Base-by-base conservation (phyloP, 2,888 invertebrate species). In the Caenorhabditis sulstoni region DNA sequence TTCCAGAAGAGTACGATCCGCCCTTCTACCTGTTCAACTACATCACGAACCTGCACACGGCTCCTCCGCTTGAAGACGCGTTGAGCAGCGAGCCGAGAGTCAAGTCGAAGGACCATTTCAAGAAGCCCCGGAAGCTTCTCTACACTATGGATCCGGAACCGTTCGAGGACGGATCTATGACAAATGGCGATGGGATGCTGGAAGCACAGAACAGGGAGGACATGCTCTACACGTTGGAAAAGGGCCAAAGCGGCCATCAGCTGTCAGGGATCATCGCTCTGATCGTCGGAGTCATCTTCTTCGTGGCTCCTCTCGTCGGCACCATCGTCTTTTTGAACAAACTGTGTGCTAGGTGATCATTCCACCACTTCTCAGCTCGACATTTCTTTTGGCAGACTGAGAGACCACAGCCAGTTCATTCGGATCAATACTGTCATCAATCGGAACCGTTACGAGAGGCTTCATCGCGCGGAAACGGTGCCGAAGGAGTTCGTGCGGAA, bases 1-100 rank as follows among this genome's bases (percentile, higher is more conserved):
- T 29, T 66, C 52, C 67, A 68, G 71, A 62, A 57, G 62, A 71
- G 1, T 9, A 12, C 12, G 39, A 71, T 50, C 61, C 71, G 7
- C 39, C 44, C n/a, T 71, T 71, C 35, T 71, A 71, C 37, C 35
- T 71, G 8, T 71, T 47, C 64, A 71, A 71, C 64, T 71, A 71
- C 44, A 64, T 71, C 23, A 64, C 71, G 3, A 41, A 37, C 7
- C 37, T 37, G 11, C 50, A 57, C 39, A 23, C 49, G 16, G 55
- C 71, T 18, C 62, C 71, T 1, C 37, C 71, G 12, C 47, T 70
- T 8, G 71, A 52, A 0, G 71, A 71, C 47, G 71, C 64, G 47
- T 47, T 71, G 18, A 14, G 39, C 11, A 64, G 11, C 18, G 18
- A 45, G 1, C 49, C 71, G 23, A 22, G 23, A 8, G 45, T 22